Conservation (phyloP, 2,888 invertebrate genomes). For the Acleris cristana region DNA sequence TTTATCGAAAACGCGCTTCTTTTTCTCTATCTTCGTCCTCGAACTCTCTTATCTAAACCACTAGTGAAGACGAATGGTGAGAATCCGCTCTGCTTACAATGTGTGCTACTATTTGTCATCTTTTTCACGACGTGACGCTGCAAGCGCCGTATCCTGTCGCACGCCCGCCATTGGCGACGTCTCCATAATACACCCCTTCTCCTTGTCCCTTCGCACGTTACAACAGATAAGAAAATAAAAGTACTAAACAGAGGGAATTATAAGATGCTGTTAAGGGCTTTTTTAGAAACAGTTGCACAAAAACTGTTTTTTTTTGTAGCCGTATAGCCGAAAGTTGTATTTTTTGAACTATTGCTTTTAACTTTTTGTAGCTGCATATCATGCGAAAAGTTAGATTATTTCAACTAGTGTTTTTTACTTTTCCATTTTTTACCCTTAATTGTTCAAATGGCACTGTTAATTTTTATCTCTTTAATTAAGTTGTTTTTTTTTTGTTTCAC, state of each 20-base stretch:
- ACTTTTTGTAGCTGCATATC: too few relatives aligned
- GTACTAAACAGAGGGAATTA: not conserved
- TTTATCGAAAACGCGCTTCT: not conserved
- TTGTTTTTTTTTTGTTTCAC: too few relatives aligned
- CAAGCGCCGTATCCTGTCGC: conserved; percentile 17
- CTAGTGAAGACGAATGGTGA: conserved; percentile 22
- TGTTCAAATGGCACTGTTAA: too few relatives aligned
- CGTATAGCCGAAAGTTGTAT: too few relatives aligned
- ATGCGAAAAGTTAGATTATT: too few relatives aligned
- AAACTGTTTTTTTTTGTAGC: too few relatives aligned
- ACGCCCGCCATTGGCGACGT: conserved; percentile 20
- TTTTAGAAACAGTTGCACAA: too few relatives aligned
- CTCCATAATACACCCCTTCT: conserved; percentile 10
- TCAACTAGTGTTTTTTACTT: too few relatives aligned
- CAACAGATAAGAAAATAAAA: conserved; percentile 21
- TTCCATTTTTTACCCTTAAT: too few relatives aligned
- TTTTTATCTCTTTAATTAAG: too few relatives aligned
- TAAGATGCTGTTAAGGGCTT: too few relatives aligned
- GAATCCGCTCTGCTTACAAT: conserved; percentile 26
- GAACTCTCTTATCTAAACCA: conserved; percentile 1
- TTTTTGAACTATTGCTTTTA: too few relatives aligned
- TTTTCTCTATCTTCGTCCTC: not conserved
- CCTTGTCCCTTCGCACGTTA: conserved; percentile 15
- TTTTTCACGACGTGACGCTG: conserved; percentile 10
- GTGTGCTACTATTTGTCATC: conserved; percentile 24